Evolutionary conservation across 2,113 vertebrate genomes (phyloP).

Genomic region (Candoia aspera): DNA sequence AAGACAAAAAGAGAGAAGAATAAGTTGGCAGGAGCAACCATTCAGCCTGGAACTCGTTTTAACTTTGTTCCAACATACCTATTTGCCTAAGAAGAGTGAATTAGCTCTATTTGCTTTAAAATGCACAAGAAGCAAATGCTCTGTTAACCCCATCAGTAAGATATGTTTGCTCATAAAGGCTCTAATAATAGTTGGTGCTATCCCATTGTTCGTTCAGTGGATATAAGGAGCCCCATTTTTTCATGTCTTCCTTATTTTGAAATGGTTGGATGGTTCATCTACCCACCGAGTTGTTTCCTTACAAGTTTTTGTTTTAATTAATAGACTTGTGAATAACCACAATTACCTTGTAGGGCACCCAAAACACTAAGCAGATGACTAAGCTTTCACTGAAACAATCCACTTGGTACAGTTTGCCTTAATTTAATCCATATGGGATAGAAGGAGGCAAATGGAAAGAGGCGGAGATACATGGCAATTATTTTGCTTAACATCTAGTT

Average conservation of each 20-base stretch:
- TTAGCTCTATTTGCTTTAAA: background rate
- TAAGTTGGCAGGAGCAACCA: background rate
- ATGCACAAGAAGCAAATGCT: background rate
- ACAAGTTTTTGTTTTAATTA: conserved; percentile 77
- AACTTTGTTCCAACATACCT: background rate
- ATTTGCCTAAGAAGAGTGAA: background rate
- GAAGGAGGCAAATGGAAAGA: conserved; percentile 13
- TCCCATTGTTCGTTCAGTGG: conserved; percentile 42
- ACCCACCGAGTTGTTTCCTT: conserved; percentile 65
- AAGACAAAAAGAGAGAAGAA: background rate
- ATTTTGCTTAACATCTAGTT: conserved; percentile 54
- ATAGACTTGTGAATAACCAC: conserved; percentile 77
- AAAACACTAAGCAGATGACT: conserved; percentile 77
- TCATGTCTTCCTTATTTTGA: conserved; percentile 61
- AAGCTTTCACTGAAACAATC: conserved; percentile 65
- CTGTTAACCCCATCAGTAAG: background rate
- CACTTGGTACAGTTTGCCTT: conserved; percentile 64
- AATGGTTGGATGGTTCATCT: conserved; percentile 65
- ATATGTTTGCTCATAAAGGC: conserved; percentile 46
- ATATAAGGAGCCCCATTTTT: background rate
- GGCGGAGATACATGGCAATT: conserved; percentile 64
- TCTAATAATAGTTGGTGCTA: conserved; percentile 50
- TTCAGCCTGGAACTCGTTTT: background rate
- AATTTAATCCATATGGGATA: conserved; percentile 75
- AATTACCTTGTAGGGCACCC: conserved; percentile 69